phyloP scores from a whole-genome alignment of 2,113 vertebrate species.

The Embiotoca jacksoni region DNA sequence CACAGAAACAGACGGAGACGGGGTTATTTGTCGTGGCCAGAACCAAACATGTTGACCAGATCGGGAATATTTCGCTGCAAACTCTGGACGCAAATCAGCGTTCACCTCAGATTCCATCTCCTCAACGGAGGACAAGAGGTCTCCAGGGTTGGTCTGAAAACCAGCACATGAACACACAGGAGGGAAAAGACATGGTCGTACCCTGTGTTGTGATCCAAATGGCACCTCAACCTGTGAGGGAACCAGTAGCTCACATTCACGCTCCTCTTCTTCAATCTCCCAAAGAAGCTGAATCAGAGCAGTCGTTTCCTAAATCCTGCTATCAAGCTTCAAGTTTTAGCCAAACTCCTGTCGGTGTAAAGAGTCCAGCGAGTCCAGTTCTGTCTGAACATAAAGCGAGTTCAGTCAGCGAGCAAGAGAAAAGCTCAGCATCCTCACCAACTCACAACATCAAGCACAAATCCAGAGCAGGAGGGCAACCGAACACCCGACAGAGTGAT shows the following conservation, averaged over 20 bases:
- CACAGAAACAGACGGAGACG: conserved; percentile 17
- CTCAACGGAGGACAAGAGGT: conserved; percentile 18
- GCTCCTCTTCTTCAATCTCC: conserved; percentile 19
- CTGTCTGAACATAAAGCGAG: background rate
- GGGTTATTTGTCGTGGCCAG: conserved; percentile 55
- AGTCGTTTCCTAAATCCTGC: background rate
- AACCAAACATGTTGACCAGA: conserved; percentile 47
- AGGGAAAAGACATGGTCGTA: conserved; percentile 7
- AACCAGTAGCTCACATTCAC: background rate
- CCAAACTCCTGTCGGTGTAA: background rate
- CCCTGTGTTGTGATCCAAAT: background rate
- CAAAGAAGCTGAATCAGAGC: conserved; percentile 15
- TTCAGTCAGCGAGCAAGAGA: background rate
- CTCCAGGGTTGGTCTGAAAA: background rate
- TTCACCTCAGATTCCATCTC: conserved; percentile 8
- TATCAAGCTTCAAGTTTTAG: background rate
- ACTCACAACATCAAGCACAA: background rate
- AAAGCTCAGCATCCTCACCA: background rate
- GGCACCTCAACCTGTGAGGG: background rate
- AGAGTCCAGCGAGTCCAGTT: conserved; percentile 1
- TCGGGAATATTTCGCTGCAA: conserved; percentile 31
- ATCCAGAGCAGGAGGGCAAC: conserved; percentile 13
- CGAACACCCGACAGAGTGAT: background rate
- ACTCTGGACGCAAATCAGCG: conserved; percentile 7
- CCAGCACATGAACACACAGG: background rate